These are phyloP conservation scores for Drosophila insularis DNA, from an alignment of 1,140 invertebrate species.

Conservation along the genomic window DNA sequence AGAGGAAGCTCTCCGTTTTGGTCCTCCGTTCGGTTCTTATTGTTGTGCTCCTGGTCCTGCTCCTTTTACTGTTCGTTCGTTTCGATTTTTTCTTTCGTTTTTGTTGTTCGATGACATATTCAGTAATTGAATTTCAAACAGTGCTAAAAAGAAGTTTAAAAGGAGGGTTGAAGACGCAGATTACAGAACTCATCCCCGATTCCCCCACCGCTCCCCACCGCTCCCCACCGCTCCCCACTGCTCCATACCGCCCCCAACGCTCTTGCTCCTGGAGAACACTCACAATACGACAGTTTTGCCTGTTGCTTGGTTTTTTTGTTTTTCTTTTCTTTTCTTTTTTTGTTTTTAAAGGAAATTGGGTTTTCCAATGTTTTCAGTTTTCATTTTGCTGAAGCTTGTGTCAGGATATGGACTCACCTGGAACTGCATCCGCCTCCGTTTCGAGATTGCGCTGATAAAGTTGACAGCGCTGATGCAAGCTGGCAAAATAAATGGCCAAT, in stretches of 20 bases:
- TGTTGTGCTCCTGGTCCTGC: conserved; percentile 8
- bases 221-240: neutral
- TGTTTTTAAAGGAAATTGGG: conserved; percentile 53
- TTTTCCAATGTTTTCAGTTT: conserved; percentile 13
- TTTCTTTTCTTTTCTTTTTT: neutral
- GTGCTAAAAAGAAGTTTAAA: conserved; percentile 1
- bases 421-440: conserved; percentile 7
- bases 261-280: neutral
- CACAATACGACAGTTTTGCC: conserved; percentile 25
- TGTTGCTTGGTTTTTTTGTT: conserved; percentile 24
- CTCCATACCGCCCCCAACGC: no score
- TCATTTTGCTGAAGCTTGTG: conserved; percentile 28
- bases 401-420: conserved; percentile 58
- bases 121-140: conserved; percentile 76
- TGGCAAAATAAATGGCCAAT: conserved; percentile 78
- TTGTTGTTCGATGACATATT: conserved; percentile 77
- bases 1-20: conserved; percentile 13
- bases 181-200: conserved; percentile 32
- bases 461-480: conserved; percentile 67
- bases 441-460: conserved; percentile 39
- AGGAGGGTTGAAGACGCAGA: conserved; percentile 23
- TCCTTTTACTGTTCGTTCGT: conserved; percentile 10
- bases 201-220: neutral
- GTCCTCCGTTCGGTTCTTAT: conserved; percentile 25
- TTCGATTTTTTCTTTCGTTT: neutral